Percentiles rank a stretch among this genome's conserved stretches.
phyloP scores from a whole-genome alignment of 2,888 invertebrate species.

The Embidobia sp. region DNA sequence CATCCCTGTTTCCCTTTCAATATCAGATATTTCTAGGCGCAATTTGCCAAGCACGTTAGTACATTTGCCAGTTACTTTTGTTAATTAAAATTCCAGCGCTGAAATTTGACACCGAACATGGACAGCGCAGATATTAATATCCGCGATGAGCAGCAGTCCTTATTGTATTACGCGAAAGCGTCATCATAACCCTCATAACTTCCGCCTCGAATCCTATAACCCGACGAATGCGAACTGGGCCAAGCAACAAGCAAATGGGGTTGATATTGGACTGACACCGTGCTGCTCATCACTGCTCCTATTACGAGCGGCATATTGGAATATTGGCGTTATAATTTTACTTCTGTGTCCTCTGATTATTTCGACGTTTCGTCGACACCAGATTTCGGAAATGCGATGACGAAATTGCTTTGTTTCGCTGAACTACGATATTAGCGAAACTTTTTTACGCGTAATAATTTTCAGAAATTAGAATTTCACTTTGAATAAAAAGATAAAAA shows the following conservation, averaged over 20 bases:
- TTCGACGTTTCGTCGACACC: neutral
- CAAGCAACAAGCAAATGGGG: conserved; percentile 17
- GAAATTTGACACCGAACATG: too few relatives aligned
- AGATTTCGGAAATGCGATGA: conserved; percentile 10
- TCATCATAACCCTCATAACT: conserved; percentile 73
- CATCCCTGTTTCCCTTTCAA: too few relatives aligned
- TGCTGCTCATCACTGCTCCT: conserved; percentile 23
- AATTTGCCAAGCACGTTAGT: too few relatives aligned
- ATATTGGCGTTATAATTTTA: conserved; percentile 25
- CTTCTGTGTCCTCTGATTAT: conserved; percentile 21
- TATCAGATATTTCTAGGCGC: too few relatives aligned
- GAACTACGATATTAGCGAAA: conserved; percentile 18
- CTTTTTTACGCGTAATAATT: too few relatives aligned
- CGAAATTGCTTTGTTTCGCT: conserved; percentile 7
- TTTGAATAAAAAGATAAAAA: too few relatives aligned
- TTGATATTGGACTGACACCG: conserved; percentile 52
- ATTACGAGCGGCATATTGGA: conserved; percentile 57
- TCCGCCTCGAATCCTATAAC: conserved; percentile 61
- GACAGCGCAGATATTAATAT: conserved; percentile 45
- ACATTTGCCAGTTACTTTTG: too few relatives aligned
- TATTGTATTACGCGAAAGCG: conserved; percentile 49
- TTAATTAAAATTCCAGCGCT: too few relatives aligned
- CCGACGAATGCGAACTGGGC: conserved; percentile 19
- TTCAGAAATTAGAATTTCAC: too few relatives aligned
- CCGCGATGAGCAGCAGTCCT: conserved; percentile 22